Evolutionary conservation across 2,113 vertebrate species (phyloP), one percentile per base, ranked within the genome.

Genomic region (Hassar affinis): DNA sequence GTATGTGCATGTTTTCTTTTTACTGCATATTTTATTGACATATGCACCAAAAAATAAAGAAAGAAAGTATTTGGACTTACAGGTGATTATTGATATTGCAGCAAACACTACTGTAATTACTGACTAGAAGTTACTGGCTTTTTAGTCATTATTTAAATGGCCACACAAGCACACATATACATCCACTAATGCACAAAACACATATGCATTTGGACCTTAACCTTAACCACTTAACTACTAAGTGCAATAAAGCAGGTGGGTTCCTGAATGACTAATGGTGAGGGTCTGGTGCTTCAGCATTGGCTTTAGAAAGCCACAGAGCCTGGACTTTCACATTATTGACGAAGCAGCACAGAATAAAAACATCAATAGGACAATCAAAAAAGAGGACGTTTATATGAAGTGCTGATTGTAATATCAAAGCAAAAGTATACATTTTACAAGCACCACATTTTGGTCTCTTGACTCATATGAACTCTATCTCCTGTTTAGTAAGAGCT

Each of bases 241-340:
- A 25, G 51, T 51, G 71, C 18, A 51, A 30, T 20, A 12, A 54
- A 35, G 74, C 9, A 54, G 27, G 18, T 76, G 74, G 49, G 27
- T 49, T 76, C 17, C 51, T 33, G 49, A 76, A 76, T 35, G 49
- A 54, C 27, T 33, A 17, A 33, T 33, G 45, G 17, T 27, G 7
- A 27, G 15, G 56, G 35, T 27, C 56, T 79, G 56, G 22, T 17
- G 56, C 20, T 61, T 62, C 25, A 25, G 54, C 35, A 7, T 1
- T 15, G 77, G 15, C 42, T 74, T 74, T 27, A 49, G 45, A 69
- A 69, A 69, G 38, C 6, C n/a, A 51, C 27, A 75, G 42, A 78
- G 33, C 35, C 56, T 78, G 56, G 77, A 30, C 45, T 30, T 64
- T 64, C 78, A 79, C 45, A 80, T 22, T 62, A 33, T 38, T 30